Conservation (phyloP, 1,140 invertebrate genomes). For the Bombus impatiens region DNA sequence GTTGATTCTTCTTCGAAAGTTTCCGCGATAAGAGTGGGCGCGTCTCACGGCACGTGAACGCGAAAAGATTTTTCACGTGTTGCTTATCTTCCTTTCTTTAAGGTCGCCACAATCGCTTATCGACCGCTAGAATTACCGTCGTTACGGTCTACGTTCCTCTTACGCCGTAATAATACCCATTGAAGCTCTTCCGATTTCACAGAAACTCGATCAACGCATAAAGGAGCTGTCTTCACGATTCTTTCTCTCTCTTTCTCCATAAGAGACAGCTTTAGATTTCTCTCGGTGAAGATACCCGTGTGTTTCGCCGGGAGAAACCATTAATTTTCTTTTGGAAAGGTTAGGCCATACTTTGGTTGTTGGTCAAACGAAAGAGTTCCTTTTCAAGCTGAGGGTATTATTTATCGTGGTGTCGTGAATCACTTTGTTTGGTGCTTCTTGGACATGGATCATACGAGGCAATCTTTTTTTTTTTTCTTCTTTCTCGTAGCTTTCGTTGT, state of each 20-base stretch:
- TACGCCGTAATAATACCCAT: constrained; percentile 60
- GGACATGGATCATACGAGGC: background rate
- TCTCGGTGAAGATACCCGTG: background rate
- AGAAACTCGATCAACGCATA: constrained; percentile 45
- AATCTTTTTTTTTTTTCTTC: background rate
- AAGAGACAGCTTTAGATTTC: constrained; percentile 27
- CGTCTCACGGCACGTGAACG: constrained; percentile 4
- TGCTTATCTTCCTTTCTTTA: constrained; percentile 53
- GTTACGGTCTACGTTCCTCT: constrained; percentile 47
- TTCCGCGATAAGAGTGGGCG: constrained; percentile 37
- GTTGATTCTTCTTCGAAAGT: background rate
- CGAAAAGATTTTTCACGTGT: constrained; percentile 59
- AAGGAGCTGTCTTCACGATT: background rate
- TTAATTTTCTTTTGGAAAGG: constrained; percentile 22
- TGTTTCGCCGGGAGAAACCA: constrained; percentile 5
- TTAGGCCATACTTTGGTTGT: constrained; percentile 3
- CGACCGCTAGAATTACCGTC: constrained; percentile 51
- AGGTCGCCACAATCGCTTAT: constrained; percentile 29
- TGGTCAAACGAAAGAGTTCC: constrained; percentile 1
- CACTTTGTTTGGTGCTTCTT: background rate
- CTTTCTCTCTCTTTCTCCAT: too few relatives aligned
- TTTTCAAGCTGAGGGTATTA: background rate
- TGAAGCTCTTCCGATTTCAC: constrained; percentile 31
- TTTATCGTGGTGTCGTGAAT: constrained; percentile 1
- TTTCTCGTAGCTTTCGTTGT: background rate